Percentiles rank a stretch among this genome's conserved stretches.
These are phyloP conservation scores for Silurus meridionalis DNA, from an alignment of 2,113 vertebrate species.

Conservation along the genomic window DNA sequence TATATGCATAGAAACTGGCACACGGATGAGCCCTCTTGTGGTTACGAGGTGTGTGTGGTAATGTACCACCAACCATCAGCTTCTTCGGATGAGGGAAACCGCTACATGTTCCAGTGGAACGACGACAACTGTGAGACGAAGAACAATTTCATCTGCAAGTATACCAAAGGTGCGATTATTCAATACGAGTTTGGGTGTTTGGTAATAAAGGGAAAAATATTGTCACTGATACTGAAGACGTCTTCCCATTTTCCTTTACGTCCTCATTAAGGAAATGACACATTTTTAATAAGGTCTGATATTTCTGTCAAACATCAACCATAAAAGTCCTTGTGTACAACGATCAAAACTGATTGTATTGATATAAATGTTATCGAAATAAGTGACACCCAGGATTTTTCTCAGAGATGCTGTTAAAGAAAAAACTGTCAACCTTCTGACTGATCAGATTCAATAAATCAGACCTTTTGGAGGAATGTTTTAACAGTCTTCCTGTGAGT, in stretches of 20 bases:
- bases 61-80: conserved; percentile 97
- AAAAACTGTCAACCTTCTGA: background rate
- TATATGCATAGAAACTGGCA: conserved; percentile 86
- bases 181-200: background rate
- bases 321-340: background rate
- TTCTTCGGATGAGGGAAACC: conserved; percentile 75
- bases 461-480: background rate
- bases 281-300: too few species aligned
- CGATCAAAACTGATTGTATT: background rate
- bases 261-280: too few species aligned
- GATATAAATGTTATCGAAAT: background rate
- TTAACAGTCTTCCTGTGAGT: background rate
- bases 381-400: background rate
- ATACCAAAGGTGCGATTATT: conserved; percentile 76
- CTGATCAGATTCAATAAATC: background rate
- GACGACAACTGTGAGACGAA: conserved; percentile 93
- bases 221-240: background rate
- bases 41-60: conserved; percentile 91
- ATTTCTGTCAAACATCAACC: background rate
- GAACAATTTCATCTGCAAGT: conserved; percentile 99
- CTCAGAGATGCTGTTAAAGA: background rate
- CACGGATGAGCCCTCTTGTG: conserved; percentile 93
- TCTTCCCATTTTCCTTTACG: background rate
- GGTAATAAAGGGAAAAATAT: background rate
- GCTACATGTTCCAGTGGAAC: conserved; percentile 95